Evolutionary conservation across 2,888 invertebrate species (phyloP).

Genomic region (Tinea trinotella): DNA sequence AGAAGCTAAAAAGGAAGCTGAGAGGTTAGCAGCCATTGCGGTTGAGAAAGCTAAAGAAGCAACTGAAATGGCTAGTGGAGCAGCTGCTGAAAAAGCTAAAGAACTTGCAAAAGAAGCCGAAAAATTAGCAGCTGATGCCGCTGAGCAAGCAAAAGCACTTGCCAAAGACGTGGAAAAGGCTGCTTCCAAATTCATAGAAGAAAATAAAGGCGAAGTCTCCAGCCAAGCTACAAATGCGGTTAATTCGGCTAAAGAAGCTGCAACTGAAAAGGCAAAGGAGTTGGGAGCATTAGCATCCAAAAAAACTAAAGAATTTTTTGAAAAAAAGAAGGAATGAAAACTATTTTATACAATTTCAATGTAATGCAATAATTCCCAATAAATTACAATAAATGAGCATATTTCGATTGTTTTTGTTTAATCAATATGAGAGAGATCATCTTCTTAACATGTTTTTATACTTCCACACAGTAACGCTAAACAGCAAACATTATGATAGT

Average conservation of each 20-base stretch:
- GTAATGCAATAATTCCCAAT: no score
- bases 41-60: slow-evolving; percentile 21
- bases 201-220: neutral
- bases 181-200: neutral
- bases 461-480: no score
- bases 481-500: no score
- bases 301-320: no score
- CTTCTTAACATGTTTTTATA: no score
- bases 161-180: slow-evolving; percentile 23
- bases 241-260: slow-evolving; percentile 22
- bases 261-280: slow-evolving; percentile 13
- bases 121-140: slow-evolving; percentile 28
- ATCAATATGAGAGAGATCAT: no score
- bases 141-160: slow-evolving; percentile 13
- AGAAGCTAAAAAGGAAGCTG: neutral
- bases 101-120: slow-evolving; percentile 26
- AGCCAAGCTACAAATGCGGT: slow-evolving; percentile 24
- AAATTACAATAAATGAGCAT: no score
- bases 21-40: slow-evolving; percentile 25
- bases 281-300: neutral
- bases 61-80: slow-evolving; percentile 31
- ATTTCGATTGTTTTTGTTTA: no score
- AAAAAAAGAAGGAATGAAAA: no score
- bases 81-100: slow-evolving; percentile 24
- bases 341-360: no score